A percentile compares a stretch with the other conserved stretches of the same genome.
phyloP scores from a whole-genome alignment of 2,888 invertebrate species.

The Aporophyla nigra region DNA sequence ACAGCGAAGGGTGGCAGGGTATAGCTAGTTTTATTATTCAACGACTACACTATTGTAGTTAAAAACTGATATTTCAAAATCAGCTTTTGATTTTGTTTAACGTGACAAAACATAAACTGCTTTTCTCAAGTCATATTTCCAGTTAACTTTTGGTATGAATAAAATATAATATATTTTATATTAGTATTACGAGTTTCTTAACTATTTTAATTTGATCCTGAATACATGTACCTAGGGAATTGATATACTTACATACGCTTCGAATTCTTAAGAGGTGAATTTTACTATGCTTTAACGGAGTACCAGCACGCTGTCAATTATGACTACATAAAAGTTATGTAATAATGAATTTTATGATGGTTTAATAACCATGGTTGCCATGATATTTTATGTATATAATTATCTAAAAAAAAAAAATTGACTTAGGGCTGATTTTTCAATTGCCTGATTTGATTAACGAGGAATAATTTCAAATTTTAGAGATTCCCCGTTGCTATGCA shows the following conservation, averaged over 20 bases:
- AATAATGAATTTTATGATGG: not conserved
- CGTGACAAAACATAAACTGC: not conserved
- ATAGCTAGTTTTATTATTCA: not conserved
- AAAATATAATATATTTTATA: not conserved
- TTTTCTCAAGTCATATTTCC: not conserved
- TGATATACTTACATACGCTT: slow-evolving; percentile 17
- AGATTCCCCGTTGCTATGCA: not conserved
- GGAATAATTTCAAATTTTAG: not conserved
- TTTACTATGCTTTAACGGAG: slow-evolving; percentile 9
- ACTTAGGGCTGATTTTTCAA: slow-evolving; percentile 2
- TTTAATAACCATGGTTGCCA: slow-evolving; percentile 3
- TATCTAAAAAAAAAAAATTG: not conserved
- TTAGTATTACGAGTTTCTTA: not conserved
- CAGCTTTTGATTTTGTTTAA: not conserved
- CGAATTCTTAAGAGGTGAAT: slow-evolving; percentile 5
- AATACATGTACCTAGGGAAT: slow-evolving; percentile 2
- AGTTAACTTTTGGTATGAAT: not conserved
- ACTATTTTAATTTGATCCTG: not conserved
- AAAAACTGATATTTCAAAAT: not conserved
- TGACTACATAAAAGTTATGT: slow-evolving; percentile 2
- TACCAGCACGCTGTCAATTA: slow-evolving; percentile 30
- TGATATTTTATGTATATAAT: not conserved
- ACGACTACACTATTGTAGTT: too few species aligned
- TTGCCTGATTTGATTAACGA: slow-evolving; percentile 3
- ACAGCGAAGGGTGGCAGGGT: too few species aligned